phyloP scores from a whole-genome alignment of 2,797 vertebrate species.

The Falco naumanni region DNA sequence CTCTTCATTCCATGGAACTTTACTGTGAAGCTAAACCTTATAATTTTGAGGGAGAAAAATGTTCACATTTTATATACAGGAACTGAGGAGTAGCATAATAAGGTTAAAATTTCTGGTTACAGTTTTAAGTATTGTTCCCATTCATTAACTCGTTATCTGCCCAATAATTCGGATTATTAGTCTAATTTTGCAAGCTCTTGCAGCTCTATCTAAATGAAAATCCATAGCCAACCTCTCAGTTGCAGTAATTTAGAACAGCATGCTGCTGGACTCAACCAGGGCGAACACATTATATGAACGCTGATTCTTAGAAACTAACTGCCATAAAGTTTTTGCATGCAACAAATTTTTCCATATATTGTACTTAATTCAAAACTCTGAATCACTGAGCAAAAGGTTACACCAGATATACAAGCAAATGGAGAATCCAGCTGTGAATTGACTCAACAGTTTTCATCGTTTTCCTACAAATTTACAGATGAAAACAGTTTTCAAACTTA shows the following conservation, averaged over 20 bases:
- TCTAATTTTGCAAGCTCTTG: not conserved
- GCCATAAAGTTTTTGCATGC: not conserved
- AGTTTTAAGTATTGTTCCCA: not conserved
- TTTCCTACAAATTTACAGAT: not conserved
- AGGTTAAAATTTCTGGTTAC: not conserved
- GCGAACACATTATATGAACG: not conserved
- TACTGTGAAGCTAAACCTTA: not conserved
- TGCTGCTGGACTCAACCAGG: not conserved
- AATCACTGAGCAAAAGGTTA: conserved; percentile 13
- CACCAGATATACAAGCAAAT: not conserved
- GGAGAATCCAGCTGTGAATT: not conserved
- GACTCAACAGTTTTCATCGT: not conserved
- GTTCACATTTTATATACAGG: not conserved
- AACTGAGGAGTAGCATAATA: not conserved
- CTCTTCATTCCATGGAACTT: not conserved
- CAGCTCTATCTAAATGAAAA: not conserved
- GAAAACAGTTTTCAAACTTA: not conserved
- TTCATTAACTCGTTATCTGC: not conserved
- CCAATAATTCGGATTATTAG: not conserved
- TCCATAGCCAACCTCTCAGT: not conserved
- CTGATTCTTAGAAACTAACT: not conserved
- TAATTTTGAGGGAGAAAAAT: not conserved
- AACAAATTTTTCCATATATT: not conserved
- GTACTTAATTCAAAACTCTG: not conserved
- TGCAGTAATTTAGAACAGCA: not conserved